Conservation (phyloP, 92 coral and sea anemone genomes). For the Montipora capitata region DNA sequence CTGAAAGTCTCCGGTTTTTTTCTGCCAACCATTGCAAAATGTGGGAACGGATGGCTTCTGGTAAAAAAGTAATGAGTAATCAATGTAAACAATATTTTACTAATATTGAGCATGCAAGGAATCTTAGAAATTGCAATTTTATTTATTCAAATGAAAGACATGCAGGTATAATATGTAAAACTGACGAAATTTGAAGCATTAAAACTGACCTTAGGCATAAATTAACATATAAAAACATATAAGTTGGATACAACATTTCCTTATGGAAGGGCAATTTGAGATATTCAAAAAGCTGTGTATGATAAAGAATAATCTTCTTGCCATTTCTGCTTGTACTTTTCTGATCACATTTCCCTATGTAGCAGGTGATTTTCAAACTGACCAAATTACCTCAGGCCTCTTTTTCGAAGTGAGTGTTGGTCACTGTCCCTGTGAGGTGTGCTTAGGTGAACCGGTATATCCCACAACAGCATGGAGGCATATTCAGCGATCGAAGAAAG, state of each 20-base stretch:
- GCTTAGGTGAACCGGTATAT: slow-evolving; percentile 56
- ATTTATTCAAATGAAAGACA: background rate
- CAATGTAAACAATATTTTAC: background rate
- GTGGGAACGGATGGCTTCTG: slow-evolving; percentile 72
- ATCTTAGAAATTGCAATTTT: slow-evolving; percentile 3
- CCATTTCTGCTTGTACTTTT: slow-evolving; percentile 11
- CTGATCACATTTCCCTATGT: background rate
- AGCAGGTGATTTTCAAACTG: slow-evolving; percentile 1
- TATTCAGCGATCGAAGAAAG: slow-evolving; percentile 47
- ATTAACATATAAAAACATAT: background rate
- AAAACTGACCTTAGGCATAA: background rate
- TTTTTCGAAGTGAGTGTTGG: no score
- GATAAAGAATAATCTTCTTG: slow-evolving; percentile 5
- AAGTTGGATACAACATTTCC: slow-evolving; percentile 3
- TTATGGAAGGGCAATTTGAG: background rate
- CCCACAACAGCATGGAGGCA: slow-evolving; percentile 73
- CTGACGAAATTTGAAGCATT: slow-evolving; percentile 1
- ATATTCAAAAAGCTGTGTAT: background rate
- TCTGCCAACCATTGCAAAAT: slow-evolving; percentile 69
- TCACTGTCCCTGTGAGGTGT: slow-evolving; percentile 65
- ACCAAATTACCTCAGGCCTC: background rate
- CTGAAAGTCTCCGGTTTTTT: slow-evolving; percentile 69
- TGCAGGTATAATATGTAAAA: background rate
- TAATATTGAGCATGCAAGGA: slow-evolving; percentile 14
- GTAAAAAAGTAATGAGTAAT: slow-evolving; percentile 14